Conservation (phyloP, 2,888 invertebrate species). For the Drosophila phalerata region DNA sequence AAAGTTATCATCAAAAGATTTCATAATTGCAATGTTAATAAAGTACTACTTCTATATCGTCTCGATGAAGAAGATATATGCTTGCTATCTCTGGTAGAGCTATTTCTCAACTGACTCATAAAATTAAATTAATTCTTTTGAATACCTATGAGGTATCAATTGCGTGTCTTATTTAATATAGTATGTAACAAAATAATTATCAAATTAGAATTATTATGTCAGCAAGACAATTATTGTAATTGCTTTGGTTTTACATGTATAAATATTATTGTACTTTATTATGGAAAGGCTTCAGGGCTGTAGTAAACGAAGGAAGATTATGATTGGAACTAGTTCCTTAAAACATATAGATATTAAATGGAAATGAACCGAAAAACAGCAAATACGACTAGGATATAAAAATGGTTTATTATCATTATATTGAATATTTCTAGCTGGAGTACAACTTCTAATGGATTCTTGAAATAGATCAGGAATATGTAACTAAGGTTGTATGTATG, state of each 20-base stretch:
- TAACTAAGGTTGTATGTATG: background rate
- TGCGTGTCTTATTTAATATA: slow-evolving; percentile 61
- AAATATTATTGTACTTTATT: slow-evolving; percentile 58
- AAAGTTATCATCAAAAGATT: too few species aligned
- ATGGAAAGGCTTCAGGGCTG: slow-evolving; percentile 49
- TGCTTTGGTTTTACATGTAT: slow-evolving; percentile 47
- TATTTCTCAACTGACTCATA: slow-evolving; percentile 18
- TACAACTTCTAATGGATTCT: background rate
- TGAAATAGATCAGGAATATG: background rate
- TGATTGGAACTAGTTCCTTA: slow-evolving; percentile 20
- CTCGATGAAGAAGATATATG: background rate
- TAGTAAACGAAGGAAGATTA: slow-evolving; percentile 5
- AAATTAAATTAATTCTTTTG: background rate
- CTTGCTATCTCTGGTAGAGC: slow-evolving; percentile 1
- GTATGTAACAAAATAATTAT: slow-evolving; percentile 22
- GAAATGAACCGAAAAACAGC: background rate
- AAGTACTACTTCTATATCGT: too few species aligned
- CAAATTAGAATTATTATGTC: slow-evolving; percentile 49
- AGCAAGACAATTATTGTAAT: slow-evolving; percentile 67
- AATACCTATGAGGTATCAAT: background rate
- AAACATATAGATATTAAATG: background rate
- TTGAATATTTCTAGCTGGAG: background rate
- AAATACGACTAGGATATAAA: background rate
- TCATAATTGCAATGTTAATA: too few species aligned
- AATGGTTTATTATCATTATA: too few species aligned